Conservation (phyloP, 2,113 vertebrate species). For the Pseudonaja textilis region DNA sequence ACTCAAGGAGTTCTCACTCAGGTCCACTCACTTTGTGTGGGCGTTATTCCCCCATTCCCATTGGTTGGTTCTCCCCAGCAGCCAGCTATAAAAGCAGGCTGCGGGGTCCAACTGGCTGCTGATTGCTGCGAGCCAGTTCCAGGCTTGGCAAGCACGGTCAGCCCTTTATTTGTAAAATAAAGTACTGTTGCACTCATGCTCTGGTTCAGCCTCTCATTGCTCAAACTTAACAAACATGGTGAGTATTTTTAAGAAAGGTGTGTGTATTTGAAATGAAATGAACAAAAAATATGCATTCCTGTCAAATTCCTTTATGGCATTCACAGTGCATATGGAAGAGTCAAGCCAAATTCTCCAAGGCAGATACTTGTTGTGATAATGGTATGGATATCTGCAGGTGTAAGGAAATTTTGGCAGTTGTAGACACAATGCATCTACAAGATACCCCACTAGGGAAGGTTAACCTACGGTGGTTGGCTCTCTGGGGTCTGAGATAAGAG, state of each 20-base stretch:
- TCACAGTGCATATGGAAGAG: not conserved
- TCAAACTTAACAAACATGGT: no score
- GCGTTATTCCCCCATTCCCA: no score
- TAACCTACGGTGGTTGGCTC: not conserved
- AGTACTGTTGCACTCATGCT: no score
- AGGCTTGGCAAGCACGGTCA: no score
- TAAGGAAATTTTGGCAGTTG: not conserved
- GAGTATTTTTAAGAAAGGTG: not conserved
- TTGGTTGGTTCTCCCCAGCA: no score
- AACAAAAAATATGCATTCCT: not conserved
- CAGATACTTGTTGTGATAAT: not conserved
- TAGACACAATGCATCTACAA: not conserved
- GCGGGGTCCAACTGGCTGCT: no score
- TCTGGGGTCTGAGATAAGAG: not conserved
- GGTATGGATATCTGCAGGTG: not conserved
- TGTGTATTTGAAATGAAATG: not conserved
- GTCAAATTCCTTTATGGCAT: not conserved
- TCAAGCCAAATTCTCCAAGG: not conserved
- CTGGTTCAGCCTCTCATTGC: no score
- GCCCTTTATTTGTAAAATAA: no score
- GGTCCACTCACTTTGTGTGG: no score
- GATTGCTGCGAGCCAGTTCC: no score
- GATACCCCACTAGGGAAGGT: not conserved
- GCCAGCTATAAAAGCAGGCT: no score
- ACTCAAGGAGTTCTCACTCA: no score